These are phyloP conservation scores for Halictus quadricinctus DNA, from an alignment of 2,888 invertebrate genomes.

Conservation along the genomic window DNA sequence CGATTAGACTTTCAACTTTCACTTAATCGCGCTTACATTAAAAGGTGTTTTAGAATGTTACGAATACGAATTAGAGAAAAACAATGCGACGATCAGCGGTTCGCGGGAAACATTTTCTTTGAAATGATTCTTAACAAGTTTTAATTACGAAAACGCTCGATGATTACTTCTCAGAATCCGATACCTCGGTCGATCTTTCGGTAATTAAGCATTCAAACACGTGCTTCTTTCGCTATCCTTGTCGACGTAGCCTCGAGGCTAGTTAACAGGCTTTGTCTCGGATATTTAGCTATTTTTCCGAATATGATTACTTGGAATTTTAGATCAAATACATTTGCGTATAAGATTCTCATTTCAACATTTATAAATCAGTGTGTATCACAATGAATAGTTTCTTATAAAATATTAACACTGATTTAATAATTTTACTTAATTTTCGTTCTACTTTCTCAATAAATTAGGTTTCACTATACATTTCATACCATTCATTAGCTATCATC, in stretches of 20 bases:
- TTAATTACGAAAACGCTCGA: slow-evolving; percentile 21
- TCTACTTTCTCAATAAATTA: neutral
- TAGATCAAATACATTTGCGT: neutral
- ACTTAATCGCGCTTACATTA: neutral
- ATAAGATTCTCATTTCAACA: no score
- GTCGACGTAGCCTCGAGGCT: neutral
- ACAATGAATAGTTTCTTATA: no score
- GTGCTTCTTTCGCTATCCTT: neutral
- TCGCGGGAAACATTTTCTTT: neutral
- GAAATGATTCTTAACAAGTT: slow-evolving; percentile 9
- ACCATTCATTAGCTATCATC: neutral
- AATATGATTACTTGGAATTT: neutral
- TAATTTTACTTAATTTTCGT: neutral
- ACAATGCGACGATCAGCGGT: neutral
- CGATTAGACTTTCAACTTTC: slow-evolving; percentile 2
- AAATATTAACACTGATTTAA: no score
- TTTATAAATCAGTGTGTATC: no score
- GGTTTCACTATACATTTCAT: no score
- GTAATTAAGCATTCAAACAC: slow-evolving; percentile 1
- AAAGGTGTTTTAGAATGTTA: neutral
- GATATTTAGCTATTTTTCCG: neutral
- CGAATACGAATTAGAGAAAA: neutral
- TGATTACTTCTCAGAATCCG: slow-evolving; percentile 29
- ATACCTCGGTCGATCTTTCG: slow-evolving; percentile 19
- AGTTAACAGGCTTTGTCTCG: neutral